Base-by-base conservation (phyloP, 2,797 vertebrate genomes). In the Anguilla megastoma region DNA sequence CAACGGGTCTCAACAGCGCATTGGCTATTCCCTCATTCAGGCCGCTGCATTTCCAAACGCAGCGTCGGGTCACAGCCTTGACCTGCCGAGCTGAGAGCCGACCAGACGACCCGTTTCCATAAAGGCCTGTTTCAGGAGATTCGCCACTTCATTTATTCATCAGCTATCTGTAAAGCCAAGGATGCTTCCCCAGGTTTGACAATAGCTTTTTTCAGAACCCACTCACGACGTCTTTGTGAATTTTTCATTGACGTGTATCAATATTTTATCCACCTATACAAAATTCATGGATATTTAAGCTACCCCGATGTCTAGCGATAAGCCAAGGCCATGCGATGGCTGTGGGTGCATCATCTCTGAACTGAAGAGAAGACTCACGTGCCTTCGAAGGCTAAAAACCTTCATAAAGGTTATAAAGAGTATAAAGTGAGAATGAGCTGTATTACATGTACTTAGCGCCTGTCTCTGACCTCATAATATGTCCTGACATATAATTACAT, bases 281-380 rank as follows among this genome's bases (percentile, higher is more conserved):
- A 82, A 82, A 50, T 82, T 82, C 24, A 82, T 82, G 50, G 79
- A 82, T 82, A 82, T 82, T n/a, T 82, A n/a, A 12, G 79, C 45
- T 21, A 82, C 21, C 21, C 79, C n/a, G 45, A 82, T 50, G 45
- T 82, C 41, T 82, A 50, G 45, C 45, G 79, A 82, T 82, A 82
- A 82, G 50, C 7, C 79, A 50, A 48, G 27, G 79, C 33, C 33
- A 14, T 45, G 6, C 8, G 1, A 36, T 50, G 50, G 6, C 21
- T 48, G 45, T 24, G 7, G 41, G 16, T 50, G 41, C 33, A 1
- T 41, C 18, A 10, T 45, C 5, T 82, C 45, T 82, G 21, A 18
- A 82, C 21, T 16, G 41, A 48, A 50, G 74, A 45, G 18, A 80
- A 9, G 79, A n/a, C 45, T 82, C 18, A 50, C 79, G 8, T 76